These are phyloP conservation scores for Mimachlamys varia DNA, from an alignment of 2,888 invertebrate species.

Conservation along the genomic window DNA sequence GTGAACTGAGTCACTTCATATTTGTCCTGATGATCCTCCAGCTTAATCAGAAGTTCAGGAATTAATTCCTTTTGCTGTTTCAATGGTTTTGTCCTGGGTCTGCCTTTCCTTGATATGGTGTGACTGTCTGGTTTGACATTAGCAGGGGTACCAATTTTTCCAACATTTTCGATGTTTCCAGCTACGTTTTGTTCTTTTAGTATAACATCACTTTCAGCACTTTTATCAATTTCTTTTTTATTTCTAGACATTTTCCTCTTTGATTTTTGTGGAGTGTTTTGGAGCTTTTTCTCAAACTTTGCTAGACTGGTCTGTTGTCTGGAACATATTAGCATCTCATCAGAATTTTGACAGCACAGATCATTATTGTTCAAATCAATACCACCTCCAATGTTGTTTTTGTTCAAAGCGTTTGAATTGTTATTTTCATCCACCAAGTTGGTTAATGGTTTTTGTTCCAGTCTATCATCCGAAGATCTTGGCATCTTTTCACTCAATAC, in stretches of 20 bases:
- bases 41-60: background rate
- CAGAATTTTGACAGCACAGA: background rate
- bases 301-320: background rate
- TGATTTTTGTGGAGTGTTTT: background rate
- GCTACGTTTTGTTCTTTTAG: background rate
- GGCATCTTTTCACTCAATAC: background rate
- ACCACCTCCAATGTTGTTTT: background rate
- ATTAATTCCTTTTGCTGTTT: background rate
- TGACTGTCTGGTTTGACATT: background rate
- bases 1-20: constrained; percentile 13
- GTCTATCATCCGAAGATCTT: background rate
- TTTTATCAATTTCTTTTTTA: background rate
- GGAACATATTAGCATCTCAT: background rate
- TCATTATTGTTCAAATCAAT: constrained; percentile 14
- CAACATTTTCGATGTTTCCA: background rate
- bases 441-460: background rate
- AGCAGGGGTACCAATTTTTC: background rate
- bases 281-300: background rate
- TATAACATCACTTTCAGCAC: background rate
- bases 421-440: constrained; percentile 15
- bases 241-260: background rate
- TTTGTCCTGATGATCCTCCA: background rate
- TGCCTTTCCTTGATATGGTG: background rate
- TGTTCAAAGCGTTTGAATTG: background rate
- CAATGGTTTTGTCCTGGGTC: background rate